A percentile compares a stretch with the other conserved stretches of the same genome.
These are phyloP conservation scores for Cheilosia soror DNA, from an alignment of 2,888 invertebrate genomes.

Conservation along the genomic window DNA sequence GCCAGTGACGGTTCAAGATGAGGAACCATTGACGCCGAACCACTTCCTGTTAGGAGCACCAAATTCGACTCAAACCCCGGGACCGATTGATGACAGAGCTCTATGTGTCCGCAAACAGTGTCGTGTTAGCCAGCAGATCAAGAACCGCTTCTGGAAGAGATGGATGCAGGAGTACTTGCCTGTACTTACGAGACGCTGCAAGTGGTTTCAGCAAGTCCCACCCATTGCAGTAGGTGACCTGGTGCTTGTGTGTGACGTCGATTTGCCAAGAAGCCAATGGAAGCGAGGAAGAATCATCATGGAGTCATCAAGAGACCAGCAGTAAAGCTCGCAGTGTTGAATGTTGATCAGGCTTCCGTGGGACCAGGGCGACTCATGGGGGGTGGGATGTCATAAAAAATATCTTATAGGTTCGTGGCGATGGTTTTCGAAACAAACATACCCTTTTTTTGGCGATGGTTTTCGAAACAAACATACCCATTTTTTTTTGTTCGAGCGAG, in stretches of 20 bases:
- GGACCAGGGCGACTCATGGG: conserved; percentile 14
- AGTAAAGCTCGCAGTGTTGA: background rate
- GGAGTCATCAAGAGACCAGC: conserved; percentile 3
- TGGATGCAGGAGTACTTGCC: conserved; percentile 31
- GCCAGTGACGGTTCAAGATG: conserved; percentile 1
- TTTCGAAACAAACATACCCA: too few species aligned
- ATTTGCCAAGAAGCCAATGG: background rate
- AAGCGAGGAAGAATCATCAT: conserved; percentile 16
- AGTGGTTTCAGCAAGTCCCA: conserved; percentile 9
- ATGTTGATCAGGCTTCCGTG: conserved; percentile 24
- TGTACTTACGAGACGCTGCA: conserved; percentile 14
- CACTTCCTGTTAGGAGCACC: conserved; percentile 1
- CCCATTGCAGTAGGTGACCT: conserved; percentile 7
- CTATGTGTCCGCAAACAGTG: conserved; percentile 6
- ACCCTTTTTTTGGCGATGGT: too few species aligned
- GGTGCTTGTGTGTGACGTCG: background rate
- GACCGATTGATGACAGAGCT: background rate
- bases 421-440: too few species aligned
- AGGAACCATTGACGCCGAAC: conserved; percentile 34
- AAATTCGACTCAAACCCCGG: conserved; percentile 18
- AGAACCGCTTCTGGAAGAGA: conserved; percentile 5
- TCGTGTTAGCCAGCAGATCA: conserved; percentile 13
- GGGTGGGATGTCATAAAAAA: conserved; percentile 25
- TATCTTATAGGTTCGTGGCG: too few species aligned
- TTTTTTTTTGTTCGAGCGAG: too few species aligned